These are phyloP conservation scores for Psix sp. DNA, from an alignment of 1,140 invertebrate species.

Conservation along the genomic window DNA sequence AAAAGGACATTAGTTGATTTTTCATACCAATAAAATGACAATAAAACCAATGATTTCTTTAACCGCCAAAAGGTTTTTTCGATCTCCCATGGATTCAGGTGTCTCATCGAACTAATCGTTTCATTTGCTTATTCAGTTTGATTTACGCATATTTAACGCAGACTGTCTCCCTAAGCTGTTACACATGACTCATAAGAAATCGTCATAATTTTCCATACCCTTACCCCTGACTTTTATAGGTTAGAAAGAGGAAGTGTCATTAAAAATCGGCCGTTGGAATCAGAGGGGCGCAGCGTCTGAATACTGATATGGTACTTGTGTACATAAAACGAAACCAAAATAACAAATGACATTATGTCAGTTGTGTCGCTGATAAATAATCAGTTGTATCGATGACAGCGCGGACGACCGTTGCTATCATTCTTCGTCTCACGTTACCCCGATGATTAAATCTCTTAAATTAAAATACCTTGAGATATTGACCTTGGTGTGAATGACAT, in stretches of 20 bases:
- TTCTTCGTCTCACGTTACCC: slow-evolving; percentile 9
- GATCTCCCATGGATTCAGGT: too few relatives aligned
- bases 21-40: too few relatives aligned
- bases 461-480: slow-evolving; percentile 43
- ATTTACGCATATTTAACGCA: too few relatives aligned
- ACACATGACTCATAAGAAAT: slow-evolving; percentile 33
- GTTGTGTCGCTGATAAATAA: background rate
- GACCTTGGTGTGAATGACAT: slow-evolving; percentile 25
- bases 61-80: too few relatives aligned
- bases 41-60: too few relatives aligned
- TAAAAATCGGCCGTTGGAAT: background rate
- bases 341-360: background rate
- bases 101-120: too few relatives aligned
- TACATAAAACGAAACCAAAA: background rate
- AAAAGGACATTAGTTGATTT: too few relatives aligned
- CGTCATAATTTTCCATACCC: slow-evolving; percentile 20
- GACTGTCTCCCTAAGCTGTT: slow-evolving; percentile 11
- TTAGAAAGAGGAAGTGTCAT: slow-evolving; percentile 27
- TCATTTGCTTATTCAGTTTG: too few relatives aligned
- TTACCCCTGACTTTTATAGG: slow-evolving; percentile 14
- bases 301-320: background rate
- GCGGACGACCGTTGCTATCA: slow-evolving; percentile 12
- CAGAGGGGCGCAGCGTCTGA: background rate
- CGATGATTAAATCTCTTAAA: slow-evolving; percentile 27
- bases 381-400: background rate